Evolutionary conservation across 2,888 invertebrate species (phyloP).

Genomic region (Eremobia ochroleuca): DNA sequence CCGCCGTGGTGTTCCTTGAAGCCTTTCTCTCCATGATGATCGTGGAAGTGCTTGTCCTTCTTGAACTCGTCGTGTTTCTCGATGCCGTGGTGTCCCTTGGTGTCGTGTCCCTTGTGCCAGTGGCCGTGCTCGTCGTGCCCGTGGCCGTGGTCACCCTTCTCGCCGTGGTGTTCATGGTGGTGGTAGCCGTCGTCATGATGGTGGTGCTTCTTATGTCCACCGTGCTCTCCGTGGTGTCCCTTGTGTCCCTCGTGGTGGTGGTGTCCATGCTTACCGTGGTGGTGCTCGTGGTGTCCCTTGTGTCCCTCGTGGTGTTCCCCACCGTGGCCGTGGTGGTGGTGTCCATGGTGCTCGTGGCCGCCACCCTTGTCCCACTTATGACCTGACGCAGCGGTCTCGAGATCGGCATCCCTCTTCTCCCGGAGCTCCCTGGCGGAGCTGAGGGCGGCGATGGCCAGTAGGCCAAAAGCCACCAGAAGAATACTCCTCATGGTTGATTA

Average conservation of each 20-base stretch:
- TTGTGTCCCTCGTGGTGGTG: conserved; percentile 92
- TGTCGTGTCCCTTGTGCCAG: conserved; percentile 95
- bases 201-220: conserved; percentile 92
- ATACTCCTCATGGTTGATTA: conserved; percentile 79
- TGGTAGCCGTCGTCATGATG: conserved; percentile 92
- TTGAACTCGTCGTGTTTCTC: conserved; percentile 96
- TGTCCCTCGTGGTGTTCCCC: conserved; percentile 93
- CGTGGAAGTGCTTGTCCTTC: conserved; percentile 96
- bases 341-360: conserved; percentile 92
- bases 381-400: conserved; percentile 89
- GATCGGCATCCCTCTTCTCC: conserved; percentile 85
- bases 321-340: conserved; percentile 92
- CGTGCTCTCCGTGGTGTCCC: conserved; percentile 91
- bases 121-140: conserved; percentile 90
- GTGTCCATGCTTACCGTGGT: conserved; percentile 93
- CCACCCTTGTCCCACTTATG: conserved; percentile 75
- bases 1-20: conserved; percentile 94
- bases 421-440: conserved; percentile 86
- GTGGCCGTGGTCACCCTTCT: conserved; percentile 91
- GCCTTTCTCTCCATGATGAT: conserved; percentile 94
- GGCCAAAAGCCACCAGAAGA: conserved; percentile 78
- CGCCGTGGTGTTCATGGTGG: conserved; percentile 91
- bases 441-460: conserved; percentile 86
- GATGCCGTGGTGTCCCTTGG: conserved; percentile 95
- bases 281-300: conserved; percentile 92